phyloP scores from a whole-genome alignment of 2,113 vertebrate genomes.

The Percopsis transmontana region DNA sequence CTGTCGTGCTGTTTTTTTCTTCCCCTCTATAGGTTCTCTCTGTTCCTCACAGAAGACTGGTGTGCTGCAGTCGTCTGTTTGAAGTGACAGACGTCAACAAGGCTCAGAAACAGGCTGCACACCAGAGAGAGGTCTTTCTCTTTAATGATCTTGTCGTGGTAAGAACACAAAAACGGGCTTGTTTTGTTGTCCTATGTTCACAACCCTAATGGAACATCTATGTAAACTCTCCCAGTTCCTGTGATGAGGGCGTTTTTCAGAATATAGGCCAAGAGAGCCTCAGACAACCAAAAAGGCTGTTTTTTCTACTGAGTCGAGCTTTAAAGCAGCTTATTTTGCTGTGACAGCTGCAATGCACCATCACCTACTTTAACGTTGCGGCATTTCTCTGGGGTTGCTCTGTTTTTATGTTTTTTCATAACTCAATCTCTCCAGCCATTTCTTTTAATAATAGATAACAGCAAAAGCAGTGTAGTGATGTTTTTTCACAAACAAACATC shows the following conservation, averaged over 20 bases:
- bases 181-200: neutral
- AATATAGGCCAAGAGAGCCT: neutral
- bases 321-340: slow-evolving; percentile 51
- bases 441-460: slow-evolving; percentile 45
- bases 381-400: slow-evolving; percentile 21
- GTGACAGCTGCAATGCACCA: slow-evolving; percentile 59
- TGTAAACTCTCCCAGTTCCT: neutral
- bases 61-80: slow-evolving; percentile 97
- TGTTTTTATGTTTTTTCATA: slow-evolving; percentile 45
- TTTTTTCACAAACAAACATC: slow-evolving; percentile 24
- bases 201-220: neutral
- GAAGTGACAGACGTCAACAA: slow-evolving; percentile 96
- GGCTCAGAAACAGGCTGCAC: slow-evolving; percentile 95
- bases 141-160: slow-evolving; percentile 99
- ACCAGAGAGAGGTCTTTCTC: slow-evolving; percentile 98
- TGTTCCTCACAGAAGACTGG: slow-evolving; percentile 91
- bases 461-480: slow-evolving; percentile 20
- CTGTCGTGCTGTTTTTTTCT: too few species aligned
- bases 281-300: neutral
- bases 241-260: neutral
- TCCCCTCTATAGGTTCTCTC: slow-evolving; percentile 90
- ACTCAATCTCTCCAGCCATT: slow-evolving; percentile 28
- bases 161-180: slow-evolving; percentile 40
- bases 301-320: neutral
- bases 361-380: slow-evolving; percentile 26